Conservation (phyloP, 2,113 vertebrate genomes). For the Neogobius melanostomus region DNA sequence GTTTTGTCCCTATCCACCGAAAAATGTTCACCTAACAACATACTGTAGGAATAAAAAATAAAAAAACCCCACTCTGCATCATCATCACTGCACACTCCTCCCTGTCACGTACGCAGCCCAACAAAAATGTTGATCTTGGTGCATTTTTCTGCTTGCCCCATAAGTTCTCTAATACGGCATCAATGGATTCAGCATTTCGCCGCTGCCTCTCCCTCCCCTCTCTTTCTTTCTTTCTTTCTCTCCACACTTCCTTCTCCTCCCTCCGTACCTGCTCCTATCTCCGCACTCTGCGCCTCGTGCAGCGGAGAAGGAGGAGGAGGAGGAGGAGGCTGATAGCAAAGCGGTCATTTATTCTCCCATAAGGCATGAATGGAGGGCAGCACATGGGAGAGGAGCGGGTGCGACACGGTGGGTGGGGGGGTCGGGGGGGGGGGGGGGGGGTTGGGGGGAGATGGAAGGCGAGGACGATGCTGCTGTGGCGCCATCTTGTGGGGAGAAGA, state of each 20-base stretch:
- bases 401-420: neutral
- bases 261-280: conserved; percentile 11
- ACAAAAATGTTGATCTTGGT: conserved; percentile 48
- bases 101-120: conserved; percentile 18
- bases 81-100: too few relatives aligned
- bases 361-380: conserved; percentile 2
- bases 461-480: conserved; percentile 53
- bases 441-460: conserved; percentile 31
- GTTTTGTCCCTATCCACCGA: too few relatives aligned
- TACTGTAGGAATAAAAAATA: too few relatives aligned
- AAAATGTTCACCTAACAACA: too few relatives aligned
- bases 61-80: too few relatives aligned
- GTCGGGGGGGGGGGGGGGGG: conserved; percentile 6
- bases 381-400: neutral
- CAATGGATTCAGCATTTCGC: conserved; percentile 63
- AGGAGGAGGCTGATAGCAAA: conserved; percentile 13
- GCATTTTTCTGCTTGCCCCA: conserved; percentile 62
- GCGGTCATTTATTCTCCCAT: conserved; percentile 9
- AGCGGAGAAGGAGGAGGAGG: neutral
- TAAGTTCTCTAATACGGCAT: conserved; percentile 60
- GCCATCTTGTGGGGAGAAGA: conserved; percentile 63
- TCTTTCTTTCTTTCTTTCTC: conserved; percentile 13
- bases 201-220: conserved; percentile 36
- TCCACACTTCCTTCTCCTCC: conserved; percentile 33
- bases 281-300: conserved; percentile 15